Conservation (phyloP, 2,888 invertebrate genomes). For the Pachymerium ferrugineum region DNA sequence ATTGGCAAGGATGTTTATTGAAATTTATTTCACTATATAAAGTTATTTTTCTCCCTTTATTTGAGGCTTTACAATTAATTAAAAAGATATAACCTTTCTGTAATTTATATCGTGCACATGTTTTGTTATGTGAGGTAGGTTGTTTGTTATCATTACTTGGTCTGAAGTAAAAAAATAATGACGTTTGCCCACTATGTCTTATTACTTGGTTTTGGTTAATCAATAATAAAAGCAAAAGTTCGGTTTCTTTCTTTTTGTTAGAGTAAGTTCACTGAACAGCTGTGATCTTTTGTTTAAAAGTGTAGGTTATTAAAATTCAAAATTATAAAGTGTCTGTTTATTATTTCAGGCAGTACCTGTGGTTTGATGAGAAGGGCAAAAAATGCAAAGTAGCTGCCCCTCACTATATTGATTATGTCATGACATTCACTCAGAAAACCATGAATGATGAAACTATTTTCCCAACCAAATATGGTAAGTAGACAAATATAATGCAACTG, state of each 20-base stretch:
- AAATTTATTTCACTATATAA: too few species aligned
- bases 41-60: too few species aligned
- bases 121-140: not conserved
- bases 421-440: constrained; percentile 96
- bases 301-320: too few species aligned
- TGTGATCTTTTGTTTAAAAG: not conserved
- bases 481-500: too few species aligned
- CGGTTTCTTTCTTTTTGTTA: not conserved
- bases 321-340: too few species aligned
- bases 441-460: constrained; percentile 94
- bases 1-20: not conserved
- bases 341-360: constrained; percentile 78
- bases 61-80: too few species aligned
- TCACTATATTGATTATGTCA: constrained; percentile 97
- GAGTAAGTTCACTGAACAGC: not conserved
- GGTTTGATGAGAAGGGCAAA: constrained; percentile 99
- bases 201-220: too few species aligned
- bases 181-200: too few species aligned
- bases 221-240: too few species aligned
- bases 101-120: too few species aligned
- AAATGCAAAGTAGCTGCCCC: constrained; percentile 95
- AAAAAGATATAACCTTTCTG: too few species aligned
- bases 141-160: not conserved
- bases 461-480: constrained; percentile 93
- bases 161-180: too few species aligned